Conservation (phyloP, 2,888 invertebrate species). For the Hermodice carunculata region DNA sequence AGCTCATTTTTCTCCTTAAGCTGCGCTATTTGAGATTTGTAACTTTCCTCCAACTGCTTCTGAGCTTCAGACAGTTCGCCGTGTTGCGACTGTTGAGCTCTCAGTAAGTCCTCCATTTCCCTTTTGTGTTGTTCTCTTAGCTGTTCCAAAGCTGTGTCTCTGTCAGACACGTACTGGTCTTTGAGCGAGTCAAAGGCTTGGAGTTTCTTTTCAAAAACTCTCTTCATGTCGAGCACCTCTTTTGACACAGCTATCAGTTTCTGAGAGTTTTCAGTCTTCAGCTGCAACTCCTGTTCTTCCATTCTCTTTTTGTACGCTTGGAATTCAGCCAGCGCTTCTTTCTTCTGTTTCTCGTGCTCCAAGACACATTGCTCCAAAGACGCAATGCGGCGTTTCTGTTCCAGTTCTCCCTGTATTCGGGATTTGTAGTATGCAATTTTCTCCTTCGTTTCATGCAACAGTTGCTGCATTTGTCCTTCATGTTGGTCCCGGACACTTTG, state of each 20-base stretch:
- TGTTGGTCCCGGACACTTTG: conserved; percentile 63
- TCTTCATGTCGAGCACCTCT: conserved; percentile 60
- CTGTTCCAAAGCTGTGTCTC: conserved; percentile 53
- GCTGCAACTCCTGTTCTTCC: conserved; percentile 51
- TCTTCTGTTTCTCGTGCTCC: conserved; percentile 54
- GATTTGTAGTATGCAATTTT: conserved; percentile 56
- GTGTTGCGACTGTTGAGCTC: conserved; percentile 48
- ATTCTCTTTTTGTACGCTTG: conserved; percentile 52
- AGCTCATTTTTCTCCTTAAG: conserved; percentile 47
- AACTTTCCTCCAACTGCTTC: conserved; percentile 54
- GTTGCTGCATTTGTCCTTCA: conserved; percentile 64
- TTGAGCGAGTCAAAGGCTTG: conserved; percentile 53
- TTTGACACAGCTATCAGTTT: conserved; percentile 59
- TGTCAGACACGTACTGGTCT: conserved; percentile 52
- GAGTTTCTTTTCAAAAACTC: conserved; percentile 61
- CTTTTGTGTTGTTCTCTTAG: conserved; percentile 50
- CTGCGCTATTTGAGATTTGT: conserved; percentile 49
- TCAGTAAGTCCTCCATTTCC: conserved; percentile 55
- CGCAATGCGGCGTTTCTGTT: conserved; percentile 49
- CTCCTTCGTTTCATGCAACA: conserved; percentile 62
- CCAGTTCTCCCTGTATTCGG: conserved; percentile 50
- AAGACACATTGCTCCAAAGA: conserved; percentile 51
- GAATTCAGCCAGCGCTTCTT: conserved; percentile 51
- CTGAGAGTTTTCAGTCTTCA: conserved; percentile 56
- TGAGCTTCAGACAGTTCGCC: conserved; percentile 53